Evolutionary conservation across 2,888 invertebrate species (phyloP).

Genomic region (Leucozona laternaria): DNA sequence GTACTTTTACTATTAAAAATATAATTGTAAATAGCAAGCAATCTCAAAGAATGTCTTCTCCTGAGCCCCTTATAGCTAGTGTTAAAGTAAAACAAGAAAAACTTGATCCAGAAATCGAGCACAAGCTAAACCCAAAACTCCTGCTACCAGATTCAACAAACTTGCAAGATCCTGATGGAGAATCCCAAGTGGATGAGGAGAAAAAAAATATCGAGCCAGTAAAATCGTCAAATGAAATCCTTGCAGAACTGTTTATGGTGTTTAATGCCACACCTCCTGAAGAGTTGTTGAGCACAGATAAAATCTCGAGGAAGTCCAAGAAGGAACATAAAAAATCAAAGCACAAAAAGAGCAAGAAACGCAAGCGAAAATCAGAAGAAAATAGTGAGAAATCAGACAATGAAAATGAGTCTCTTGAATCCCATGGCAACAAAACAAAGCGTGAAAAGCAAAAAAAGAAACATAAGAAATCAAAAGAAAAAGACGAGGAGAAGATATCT

Average conservation of each 20-base stretch:
- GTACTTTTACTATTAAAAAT: not conserved
- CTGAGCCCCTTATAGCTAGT: not conserved
- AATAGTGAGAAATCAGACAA: conserved; percentile 35
- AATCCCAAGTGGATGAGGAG: conserved; percentile 78
- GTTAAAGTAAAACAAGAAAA: conserved; percentile 81
- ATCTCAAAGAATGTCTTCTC: conserved; percentile 25
- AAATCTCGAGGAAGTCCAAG: conserved; percentile 79
- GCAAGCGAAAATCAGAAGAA: conserved; percentile 50
- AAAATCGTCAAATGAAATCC: conserved; percentile 87
- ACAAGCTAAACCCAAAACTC: conserved; percentile 78
- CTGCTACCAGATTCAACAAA: conserved; percentile 61
- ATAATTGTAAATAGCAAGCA: not conserved
- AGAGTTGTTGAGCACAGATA: conserved; percentile 84
- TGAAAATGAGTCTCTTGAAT: conserved; percentile 49
- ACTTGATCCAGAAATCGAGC: conserved; percentile 81
- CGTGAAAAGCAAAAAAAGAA: conserved; percentile 80
- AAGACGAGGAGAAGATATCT: conserved; percentile 5
- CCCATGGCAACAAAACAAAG: conserved; percentile 77
- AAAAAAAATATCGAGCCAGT: conserved; percentile 81
- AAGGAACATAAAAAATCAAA: conserved; percentile 82
- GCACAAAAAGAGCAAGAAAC: conserved; percentile 82
- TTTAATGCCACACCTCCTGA: conserved; percentile 88
- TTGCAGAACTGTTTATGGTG: conserved; percentile 90
- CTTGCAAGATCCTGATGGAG: conserved; percentile 31
- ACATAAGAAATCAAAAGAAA: conserved; percentile 78